Evolutionary conservation across 2,113 vertebrate species (phyloP), one percentile per base, ranked within the genome.

Genomic region (Gymnobelideus leadbeateri): DNA sequence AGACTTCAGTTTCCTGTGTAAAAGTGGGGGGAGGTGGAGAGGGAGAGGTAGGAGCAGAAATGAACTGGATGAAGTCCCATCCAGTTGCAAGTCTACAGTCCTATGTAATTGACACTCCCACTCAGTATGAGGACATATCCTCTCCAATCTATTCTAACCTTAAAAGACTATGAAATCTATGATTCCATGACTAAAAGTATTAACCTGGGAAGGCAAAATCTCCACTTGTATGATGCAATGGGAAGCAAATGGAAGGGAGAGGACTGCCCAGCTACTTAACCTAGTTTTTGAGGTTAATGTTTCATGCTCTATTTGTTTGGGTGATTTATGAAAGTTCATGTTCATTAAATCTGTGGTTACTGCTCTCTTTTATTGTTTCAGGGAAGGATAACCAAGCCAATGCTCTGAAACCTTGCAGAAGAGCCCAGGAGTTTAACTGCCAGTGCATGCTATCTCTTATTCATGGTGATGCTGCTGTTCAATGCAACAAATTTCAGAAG

Each of bases 321-420:
- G 89, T 96, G 49, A 93, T 97, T 98, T 96, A 96, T 96, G 96
- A 97, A 57, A 96, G 96, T 96, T 98, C 96, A 92, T 90, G 95
- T 89, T 97, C 94, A 97, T 97, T 97, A 97, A 98, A 97, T n/a
- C 57, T 94, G 49, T 97, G 96, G 97, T 97, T 98, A 96, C 92
- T 97, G n/a, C 94, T 98, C 96, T 95, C 93, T 92, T 97, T 97
- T 96, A 96, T 46, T 96, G 94, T 98, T 97, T 95, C 91, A 94
- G 95, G 77, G 46, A 95, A 96, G 89, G 94, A 96, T 93, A 97
- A 97, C 95, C 97, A 98, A 98, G 96, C 94, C 96, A 53, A 68
- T 28, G 51, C 97, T 96, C 95, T 96, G 92, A 93, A 96, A 57
- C 89, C 95, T 93, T 94, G 90, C 90, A 97, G 96, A 96, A 84